Base-by-base conservation (phyloP, 1,140 invertebrate species). In the Dendroctonus ponderosae region DNA sequence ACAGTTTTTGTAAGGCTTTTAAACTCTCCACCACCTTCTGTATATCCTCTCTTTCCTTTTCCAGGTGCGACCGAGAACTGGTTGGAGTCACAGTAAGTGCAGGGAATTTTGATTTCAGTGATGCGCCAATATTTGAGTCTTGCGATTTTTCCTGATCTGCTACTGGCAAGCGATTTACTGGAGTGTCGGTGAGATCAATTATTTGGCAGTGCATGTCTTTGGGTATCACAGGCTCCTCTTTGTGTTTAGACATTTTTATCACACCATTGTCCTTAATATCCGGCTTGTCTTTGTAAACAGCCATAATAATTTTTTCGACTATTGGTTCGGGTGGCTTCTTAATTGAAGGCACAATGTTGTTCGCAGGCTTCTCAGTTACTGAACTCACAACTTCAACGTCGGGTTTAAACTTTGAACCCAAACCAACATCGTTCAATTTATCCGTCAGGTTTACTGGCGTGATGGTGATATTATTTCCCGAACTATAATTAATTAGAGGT, bases 1-100 rank as follows among this genome's bases (percentile, higher is more conserved):
- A 73, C 67, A 78, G 61, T 57, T 78, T 74, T 38, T 78, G 75
- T 8, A 78, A 60, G 44, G 70, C 72, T 60, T 76, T 76, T 14
- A 79, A 66, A 66, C 75, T 71, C 59, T 78, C 77, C 74, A 78
- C 76, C 0, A 77, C 73, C 68, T 76, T 75, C 41, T 73, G 72
- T 7, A 78, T 76, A 40, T 78, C 76, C 46, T 78, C 75, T 14
- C 69, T 70, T 15, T 77, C 76, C 40, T 67, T 42, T 11, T 42
- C 39, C 65, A 42, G 52, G 41, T 60, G 59, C 37, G 43, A 7
- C 15, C 72, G 48, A 9, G 39, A 12, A 48, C 54, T 54, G 9
- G 67, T 15, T 12, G 58, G 7, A 9, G 58, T 57, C 9, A 62
- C 48, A 54, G 39, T 66, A 26, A 66, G 38, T 37, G n/a, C 37